These are phyloP conservation scores for Drosophila asahinai DNA, from an alignment of 1,140 invertebrate species.

Conservation along the genomic window DNA sequence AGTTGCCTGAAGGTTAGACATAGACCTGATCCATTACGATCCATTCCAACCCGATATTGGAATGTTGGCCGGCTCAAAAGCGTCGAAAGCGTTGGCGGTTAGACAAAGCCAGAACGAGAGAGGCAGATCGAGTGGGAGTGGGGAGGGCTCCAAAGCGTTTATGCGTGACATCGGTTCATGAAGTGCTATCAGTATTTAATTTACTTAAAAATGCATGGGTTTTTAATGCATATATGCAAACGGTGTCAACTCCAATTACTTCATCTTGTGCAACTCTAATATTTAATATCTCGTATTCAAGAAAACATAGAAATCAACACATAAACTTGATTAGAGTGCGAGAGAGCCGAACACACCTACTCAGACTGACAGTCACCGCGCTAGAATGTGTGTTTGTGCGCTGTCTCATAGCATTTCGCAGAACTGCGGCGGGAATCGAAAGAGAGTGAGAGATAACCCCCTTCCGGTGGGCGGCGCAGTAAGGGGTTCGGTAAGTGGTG, in stretches of 20 bases:
- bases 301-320: background rate
- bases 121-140: constrained; percentile 7
- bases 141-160: background rate
- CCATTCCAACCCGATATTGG: constrained; percentile 36
- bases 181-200: no score
- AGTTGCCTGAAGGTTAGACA: constrained; percentile 55
- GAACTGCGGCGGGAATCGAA: constrained; percentile 39
- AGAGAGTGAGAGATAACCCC: constrained; percentile 30
- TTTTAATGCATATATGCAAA: no score
- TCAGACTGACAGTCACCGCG: constrained; percentile 27
- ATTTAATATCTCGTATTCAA: background rate
- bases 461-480: constrained; percentile 24
- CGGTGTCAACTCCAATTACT: no score
- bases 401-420: constrained; percentile 55
- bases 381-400: constrained; percentile 14
- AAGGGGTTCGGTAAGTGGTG: background rate
- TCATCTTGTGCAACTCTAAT: no score
- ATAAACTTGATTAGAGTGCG: constrained; percentile 8
- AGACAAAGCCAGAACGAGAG: constrained; percentile 30
- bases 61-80: constrained; percentile 47
- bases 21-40: constrained; percentile 40
- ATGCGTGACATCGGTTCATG: background rate
- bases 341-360: constrained; percentile 38
- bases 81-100: constrained; percentile 46
- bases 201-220: no score